Evolutionary conservation across 2,113 vertebrate species (phyloP).

Genomic region (Eleginops maclovinus): DNA sequence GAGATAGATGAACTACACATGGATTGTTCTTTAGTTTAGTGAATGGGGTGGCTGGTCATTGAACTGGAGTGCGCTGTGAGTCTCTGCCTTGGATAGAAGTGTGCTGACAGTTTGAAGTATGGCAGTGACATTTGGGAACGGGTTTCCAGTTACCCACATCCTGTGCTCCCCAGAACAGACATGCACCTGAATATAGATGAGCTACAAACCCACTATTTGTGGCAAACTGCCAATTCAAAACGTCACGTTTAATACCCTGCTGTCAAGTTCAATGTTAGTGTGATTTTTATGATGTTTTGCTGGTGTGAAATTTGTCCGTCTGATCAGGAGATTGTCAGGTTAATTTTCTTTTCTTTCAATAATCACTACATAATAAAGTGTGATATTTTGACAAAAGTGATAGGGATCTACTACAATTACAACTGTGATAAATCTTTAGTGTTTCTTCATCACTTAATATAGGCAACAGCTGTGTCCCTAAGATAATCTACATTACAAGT

Average conservation of each 20-base stretch:
- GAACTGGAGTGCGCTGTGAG: conserved; percentile 37
- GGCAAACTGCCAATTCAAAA: conserved; percentile 25
- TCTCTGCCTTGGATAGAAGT: conserved; percentile 53
- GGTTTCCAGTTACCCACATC: conserved; percentile 76
- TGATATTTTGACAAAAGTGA: neutral
- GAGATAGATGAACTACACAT: conserved; percentile 16
- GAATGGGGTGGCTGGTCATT: conserved; percentile 29
- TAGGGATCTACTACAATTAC: neutral
- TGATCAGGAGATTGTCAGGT: neutral
- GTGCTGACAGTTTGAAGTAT: conserved; percentile 79
- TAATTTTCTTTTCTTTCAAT: neutral
- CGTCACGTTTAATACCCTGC: conserved; percentile 11
- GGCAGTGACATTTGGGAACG: conserved; percentile 77
- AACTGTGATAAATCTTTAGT: neutral
- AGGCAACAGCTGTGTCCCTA: too few relatives aligned
- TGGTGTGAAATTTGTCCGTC: neutral
- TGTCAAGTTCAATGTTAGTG: conserved; percentile 2
- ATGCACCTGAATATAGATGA: conserved; percentile 67
- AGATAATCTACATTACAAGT: too few relatives aligned
- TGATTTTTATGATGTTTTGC: conserved; percentile 21
- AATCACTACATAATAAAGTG: neutral
- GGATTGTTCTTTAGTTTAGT: conserved; percentile 60
- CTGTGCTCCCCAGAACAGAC: conserved; percentile 54
- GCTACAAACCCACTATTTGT: conserved; percentile 21
- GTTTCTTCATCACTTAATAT: neutral